Evolutionary conservation across 2,888 invertebrate genomes (phyloP).

Genomic region (Chaitophorus viminalis): DNA sequence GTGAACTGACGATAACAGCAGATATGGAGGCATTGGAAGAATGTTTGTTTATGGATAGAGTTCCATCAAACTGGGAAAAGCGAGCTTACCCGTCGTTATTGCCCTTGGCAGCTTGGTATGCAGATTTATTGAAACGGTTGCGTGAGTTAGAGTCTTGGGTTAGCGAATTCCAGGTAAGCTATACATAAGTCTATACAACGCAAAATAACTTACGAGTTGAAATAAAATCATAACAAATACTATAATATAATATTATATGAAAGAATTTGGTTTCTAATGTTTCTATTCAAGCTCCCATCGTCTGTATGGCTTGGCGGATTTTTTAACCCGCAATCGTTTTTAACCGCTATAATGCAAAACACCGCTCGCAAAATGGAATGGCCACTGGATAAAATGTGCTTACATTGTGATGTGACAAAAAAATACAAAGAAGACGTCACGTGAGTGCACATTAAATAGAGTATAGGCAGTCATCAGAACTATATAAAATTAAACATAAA

Average conservation of each 20-base stretch:
- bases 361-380: slow-evolving; percentile 95
- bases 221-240: not conserved
- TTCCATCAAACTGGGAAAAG: slow-evolving; percentile 87
- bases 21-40: slow-evolving; percentile 91
- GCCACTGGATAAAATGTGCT: slow-evolving; percentile 95
- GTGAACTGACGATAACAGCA: slow-evolving; percentile 90
- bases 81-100: slow-evolving; percentile 89
- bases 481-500: not conserved
- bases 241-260: no score
- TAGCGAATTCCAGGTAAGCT: slow-evolving; percentile 79
- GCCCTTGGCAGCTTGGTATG: slow-evolving; percentile 86
- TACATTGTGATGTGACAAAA: slow-evolving; percentile 94
- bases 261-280: no score
- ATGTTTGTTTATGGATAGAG: slow-evolving; percentile 86
- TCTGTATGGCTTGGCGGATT: slow-evolving; percentile 94
- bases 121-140: slow-evolving; percentile 82
- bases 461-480: not conserved
- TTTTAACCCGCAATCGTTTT: slow-evolving; percentile 95
- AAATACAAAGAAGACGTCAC: slow-evolving; percentile 85
- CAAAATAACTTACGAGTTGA: not conserved
- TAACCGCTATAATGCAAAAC: slow-evolving; percentile 97
- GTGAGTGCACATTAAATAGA: slow-evolving; percentile 70
- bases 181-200: not conserved
- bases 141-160: slow-evolving; percentile 89
- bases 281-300: slow-evolving; percentile 75